These are phyloP conservation scores for Nothoprocta pentlandii DNA, from an alignment of 2,113 vertebrate species.

Conservation along the genomic window DNA sequence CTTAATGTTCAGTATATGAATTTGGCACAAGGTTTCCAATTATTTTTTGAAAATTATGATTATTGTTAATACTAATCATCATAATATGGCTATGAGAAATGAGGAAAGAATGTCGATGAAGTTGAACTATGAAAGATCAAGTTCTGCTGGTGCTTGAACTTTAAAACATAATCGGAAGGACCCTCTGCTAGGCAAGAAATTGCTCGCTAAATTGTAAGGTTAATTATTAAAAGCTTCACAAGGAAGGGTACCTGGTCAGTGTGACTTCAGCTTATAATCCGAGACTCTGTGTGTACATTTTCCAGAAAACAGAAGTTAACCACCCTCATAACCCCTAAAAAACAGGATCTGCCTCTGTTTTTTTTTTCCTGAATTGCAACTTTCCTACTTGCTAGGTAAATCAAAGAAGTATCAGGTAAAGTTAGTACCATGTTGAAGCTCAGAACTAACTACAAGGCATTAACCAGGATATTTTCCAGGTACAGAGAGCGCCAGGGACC, in stretches of 20 bases:
- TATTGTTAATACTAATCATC: background rate
- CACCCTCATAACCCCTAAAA: background rate
- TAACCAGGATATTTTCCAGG: background rate
- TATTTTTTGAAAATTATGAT: background rate
- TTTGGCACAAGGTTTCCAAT: background rate
- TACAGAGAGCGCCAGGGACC: background rate
- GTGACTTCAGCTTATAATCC: background rate
- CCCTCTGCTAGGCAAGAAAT: background rate
- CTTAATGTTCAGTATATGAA: background rate
- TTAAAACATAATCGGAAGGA: background rate
- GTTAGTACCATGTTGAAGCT: background rate
- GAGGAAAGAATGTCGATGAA: background rate
- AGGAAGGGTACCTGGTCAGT: background rate
- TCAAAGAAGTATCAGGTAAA: background rate
- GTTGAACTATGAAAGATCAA: background rate
- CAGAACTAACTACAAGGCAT: background rate
- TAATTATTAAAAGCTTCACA: constrained; percentile 6
- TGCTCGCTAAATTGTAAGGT: background rate
- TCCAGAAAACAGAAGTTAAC: background rate
- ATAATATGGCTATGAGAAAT: background rate
- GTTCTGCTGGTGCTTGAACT: background rate
- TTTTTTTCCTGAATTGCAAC: background rate
- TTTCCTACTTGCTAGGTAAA: background rate
- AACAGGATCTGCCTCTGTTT: background rate
- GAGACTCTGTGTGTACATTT: background rate